phyloP scores from a whole-genome alignment of 2,797 vertebrate genomes.

The Sylvia borin region DNA sequence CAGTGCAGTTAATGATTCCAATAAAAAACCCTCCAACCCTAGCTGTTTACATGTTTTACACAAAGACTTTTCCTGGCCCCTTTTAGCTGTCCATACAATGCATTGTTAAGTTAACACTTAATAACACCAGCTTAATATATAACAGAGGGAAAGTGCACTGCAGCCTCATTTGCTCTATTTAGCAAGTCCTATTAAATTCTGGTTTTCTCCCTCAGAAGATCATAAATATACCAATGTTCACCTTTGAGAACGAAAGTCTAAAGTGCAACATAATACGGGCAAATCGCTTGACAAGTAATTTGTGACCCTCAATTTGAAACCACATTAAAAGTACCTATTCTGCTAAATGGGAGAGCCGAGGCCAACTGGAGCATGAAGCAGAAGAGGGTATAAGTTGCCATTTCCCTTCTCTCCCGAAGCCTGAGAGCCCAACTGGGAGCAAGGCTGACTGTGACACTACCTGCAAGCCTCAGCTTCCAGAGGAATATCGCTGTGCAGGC shows the following conservation, averaged over 20 bases:
- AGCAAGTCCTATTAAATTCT: conserved; percentile 68
- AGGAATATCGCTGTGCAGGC: rapidly evolving
- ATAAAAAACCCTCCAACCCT: not conserved
- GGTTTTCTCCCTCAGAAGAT: conserved; percentile 32
- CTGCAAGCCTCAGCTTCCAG: not conserved
- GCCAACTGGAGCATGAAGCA: not conserved
- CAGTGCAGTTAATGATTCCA: conserved; percentile 72
- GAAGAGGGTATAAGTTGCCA: not conserved
- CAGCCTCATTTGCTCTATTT: conserved; percentile 66
- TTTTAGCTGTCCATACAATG: conserved; percentile 56
- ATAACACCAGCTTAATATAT: conserved; percentile 79
- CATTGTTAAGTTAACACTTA: conserved; percentile 79
- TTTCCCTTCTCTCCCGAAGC: not conserved
- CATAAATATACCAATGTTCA: conserved; percentile 42
- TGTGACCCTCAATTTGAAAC: not conserved
- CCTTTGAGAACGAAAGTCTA: conserved; percentile 24
- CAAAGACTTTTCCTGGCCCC: conserved; percentile 34
- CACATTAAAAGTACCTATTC: not conserved
- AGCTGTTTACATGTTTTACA: conserved; percentile 53
- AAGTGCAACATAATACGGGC: not conserved
- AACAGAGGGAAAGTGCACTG: conserved; percentile 57
- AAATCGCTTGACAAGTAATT: not conserved
- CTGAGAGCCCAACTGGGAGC: not conserved
- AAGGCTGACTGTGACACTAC: not conserved
- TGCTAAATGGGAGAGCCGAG: not conserved